Evolutionary conservation across 2,888 invertebrate species (phyloP), one percentile per base, ranked within the genome.

Genomic region (Drosophila paramelanica): DNA sequence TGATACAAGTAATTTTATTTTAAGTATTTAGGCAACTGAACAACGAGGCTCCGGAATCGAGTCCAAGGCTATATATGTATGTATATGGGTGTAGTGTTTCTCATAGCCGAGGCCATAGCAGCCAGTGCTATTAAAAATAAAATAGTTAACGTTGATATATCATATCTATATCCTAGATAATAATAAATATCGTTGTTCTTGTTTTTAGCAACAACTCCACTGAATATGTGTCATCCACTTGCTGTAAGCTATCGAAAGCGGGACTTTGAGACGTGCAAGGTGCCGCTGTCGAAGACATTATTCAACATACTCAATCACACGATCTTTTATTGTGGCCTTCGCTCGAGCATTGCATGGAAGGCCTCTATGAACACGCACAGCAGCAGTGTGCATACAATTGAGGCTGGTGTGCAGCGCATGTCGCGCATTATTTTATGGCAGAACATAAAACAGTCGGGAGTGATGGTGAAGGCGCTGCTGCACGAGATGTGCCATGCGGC

Each of bases 401-500:
- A 58, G 1, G n/a, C 64, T 11, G 45, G 43, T 10, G 77, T 72
- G 0, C 57, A 70, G 36, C 78, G 85, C 2, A 25, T 25, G 0
- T 69, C 68, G 0, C 49, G 50, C 5, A 72, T 85, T 25, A 13
- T 79, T 1, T 41, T 83, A 1, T 73, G 55, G 64, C 33, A 59
- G n/a, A 47, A 67, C 3, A 69, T 87, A 0, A 66, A 56, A 2
- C 58, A 65, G 1, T 27, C 79, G 0, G 45, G 41, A 2, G 23
- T 52, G 3, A 25, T 85, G 27, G 57, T 85, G 4, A 73, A 74
- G 13, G 55, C 69, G 0, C 31, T 85, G 5, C 38, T 85, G 7
- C 84, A 88, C 17, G 84, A 85, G 38, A 88, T 85, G 85, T 87
- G 88, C 36, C 84, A 85, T 56, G 85, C 73, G 23, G 88, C 88